These are phyloP conservation scores for Drosophila niveifrons DNA, from an alignment of 2,888 invertebrate species.

Conservation along the genomic window DNA sequence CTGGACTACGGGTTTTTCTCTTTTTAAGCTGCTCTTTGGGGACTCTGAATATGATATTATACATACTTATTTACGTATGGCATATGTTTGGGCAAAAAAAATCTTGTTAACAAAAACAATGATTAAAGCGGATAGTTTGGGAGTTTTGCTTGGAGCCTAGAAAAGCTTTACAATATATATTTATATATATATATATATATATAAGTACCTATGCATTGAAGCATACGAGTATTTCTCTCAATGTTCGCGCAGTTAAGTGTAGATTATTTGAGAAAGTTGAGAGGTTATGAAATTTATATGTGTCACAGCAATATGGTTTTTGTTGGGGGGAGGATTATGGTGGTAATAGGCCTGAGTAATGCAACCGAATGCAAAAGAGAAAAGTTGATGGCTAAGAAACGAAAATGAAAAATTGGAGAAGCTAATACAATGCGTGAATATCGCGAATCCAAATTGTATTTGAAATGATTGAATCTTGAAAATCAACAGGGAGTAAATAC, in stretches of 20 bases:
- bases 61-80: constrained; percentile 28
- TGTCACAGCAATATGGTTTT: constrained; percentile 62
- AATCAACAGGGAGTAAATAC: constrained; percentile 22
- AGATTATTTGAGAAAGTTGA: constrained; percentile 36
- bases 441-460: neutral
- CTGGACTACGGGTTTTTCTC: neutral
- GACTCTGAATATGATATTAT: constrained; percentile 24
- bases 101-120: neutral
- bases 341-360: constrained; percentile 49
- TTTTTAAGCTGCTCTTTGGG: constrained; percentile 2
- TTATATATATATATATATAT: constrained; percentile 42
- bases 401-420: neutral
- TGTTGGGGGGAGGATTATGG: constrained; percentile 20
- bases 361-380: constrained; percentile 30
- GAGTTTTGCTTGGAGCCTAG: constrained; percentile 54
- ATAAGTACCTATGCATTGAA: constrained; percentile 47
- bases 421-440: constrained; percentile 16
- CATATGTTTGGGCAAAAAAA: neutral
- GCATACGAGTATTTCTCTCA: constrained; percentile 27
- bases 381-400: constrained; percentile 12
- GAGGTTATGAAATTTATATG: constrained; percentile 50
- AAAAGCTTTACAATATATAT: constrained; percentile 55
- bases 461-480: constrained; percentile 35
- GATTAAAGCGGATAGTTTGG: constrained; percentile 38
- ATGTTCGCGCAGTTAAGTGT: constrained; percentile 48